Evolutionary conservation across 2,797 vertebrate species (phyloP), one percentile per base, ranked within the genome.

Genomic region (Rhynchonycteris naso): DNA sequence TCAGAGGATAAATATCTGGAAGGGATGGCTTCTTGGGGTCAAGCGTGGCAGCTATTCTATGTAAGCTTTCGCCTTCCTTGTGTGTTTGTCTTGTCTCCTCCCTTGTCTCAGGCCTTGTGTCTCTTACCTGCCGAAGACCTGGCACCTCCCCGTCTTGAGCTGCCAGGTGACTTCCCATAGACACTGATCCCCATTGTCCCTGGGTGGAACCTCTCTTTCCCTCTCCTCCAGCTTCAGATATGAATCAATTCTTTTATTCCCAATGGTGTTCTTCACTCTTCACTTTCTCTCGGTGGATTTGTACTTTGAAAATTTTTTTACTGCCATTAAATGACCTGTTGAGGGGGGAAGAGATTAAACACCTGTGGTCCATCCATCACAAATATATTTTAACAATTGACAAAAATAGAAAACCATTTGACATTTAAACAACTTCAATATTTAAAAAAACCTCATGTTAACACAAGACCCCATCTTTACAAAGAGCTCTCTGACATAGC

Each of bases 221-320:
- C 35, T 63, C n/a, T 82, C 28, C 50, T 66, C 79, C 50, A 21
- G 68, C 68, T 59, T 66, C 52, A 24, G 28, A 54, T 52, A 35
- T 38, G 24, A 65, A 52, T 4, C 6, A 7, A 4, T 19, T 50
- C 7, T 61, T 30, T 88, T 65, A 59, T 54, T 84, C 63, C 38
- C 28, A 10, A 0, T 30, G 22, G 8, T 11, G 50, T 47, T 16
- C 61, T 71, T 61, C 9, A 21, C 54, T 61, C 18, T 22, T 66
- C 18, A 18, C n/a, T 47, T 66, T n/a, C 8, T 80, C n/a, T 92
- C 52, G 63, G 22, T 33, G 76, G 58, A 71, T 10, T 82, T 30
- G 54, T 16, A 72, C 35, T 80, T 95, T 88, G 7, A 18, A 66
- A 87, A 22, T 30, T 22, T 18, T 89, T 78, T 56, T 22, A 50